A percentile compares a stretch with the other conserved stretches of the same genome.
These are phyloP conservation scores for Cebus imitator DNA, from an alignment of 2,113 vertebrate species.

Conservation along the genomic window DNA sequence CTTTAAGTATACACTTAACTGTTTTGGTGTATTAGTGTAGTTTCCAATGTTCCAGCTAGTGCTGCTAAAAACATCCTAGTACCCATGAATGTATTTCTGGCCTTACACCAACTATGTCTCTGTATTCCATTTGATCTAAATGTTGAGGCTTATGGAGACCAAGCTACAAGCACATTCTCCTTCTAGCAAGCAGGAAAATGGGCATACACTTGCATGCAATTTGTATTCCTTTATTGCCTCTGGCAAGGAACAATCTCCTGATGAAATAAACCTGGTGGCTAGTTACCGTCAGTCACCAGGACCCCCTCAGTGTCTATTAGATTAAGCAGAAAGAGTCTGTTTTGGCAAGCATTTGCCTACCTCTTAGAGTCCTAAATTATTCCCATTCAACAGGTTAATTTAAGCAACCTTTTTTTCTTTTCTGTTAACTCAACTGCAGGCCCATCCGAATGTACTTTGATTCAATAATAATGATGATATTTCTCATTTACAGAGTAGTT, in stretches of 20 bases:
- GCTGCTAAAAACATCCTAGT: background rate
- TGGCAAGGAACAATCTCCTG: background rate
- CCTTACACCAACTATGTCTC: background rate
- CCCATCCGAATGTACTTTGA: background rate
- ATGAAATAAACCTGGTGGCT: constrained; percentile 11
- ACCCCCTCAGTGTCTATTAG: constrained; percentile 34
- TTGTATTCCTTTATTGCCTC: constrained; percentile 18
- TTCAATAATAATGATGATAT: background rate
- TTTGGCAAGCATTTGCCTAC: background rate
- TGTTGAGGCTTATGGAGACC: background rate
- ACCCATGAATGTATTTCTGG: background rate
- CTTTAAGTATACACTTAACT: background rate
- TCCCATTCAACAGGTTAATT: constrained; percentile 26
- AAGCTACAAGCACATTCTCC: background rate
- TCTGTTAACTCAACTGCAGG: background rate
- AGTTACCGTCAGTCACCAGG: constrained; percentile 34
- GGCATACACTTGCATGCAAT: background rate
- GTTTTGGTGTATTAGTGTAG: accelerated
- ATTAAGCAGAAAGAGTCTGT: background rate
- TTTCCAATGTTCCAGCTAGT: background rate
- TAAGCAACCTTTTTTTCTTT: background rate
- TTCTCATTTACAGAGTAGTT: background rate
- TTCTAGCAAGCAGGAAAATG: background rate
- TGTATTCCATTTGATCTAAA: background rate
- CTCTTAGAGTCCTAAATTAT: constrained; percentile 42